Evolutionary conservation across 2,888 invertebrate species (phyloP).

Genomic region (Hypolimnas misippus): DNA sequence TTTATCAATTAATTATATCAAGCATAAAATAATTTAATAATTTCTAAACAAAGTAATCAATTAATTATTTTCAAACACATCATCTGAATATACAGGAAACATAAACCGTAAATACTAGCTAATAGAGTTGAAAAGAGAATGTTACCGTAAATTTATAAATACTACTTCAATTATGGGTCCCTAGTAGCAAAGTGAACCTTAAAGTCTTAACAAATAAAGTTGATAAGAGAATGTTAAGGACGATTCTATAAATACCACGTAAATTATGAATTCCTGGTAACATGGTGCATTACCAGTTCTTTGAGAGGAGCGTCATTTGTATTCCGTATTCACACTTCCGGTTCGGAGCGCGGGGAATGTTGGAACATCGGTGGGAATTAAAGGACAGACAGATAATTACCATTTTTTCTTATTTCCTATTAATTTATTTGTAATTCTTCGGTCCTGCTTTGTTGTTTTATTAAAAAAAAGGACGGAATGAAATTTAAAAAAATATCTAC

Average conservation of each 20-base stretch:
- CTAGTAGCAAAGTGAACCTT: not conserved
- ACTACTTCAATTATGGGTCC: not conserved
- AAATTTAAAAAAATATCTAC: too few relatives aligned
- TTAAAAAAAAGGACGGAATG: too few relatives aligned
- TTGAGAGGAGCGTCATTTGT: slow-evolving; percentile 43
- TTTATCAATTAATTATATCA: too few relatives aligned
- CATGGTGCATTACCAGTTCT: slow-evolving; percentile 42
- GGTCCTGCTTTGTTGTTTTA: not conserved
- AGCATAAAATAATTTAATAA: too few relatives aligned
- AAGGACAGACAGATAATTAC: slow-evolving; percentile 11
- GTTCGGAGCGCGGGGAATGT: slow-evolving; percentile 52
- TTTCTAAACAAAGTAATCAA: too few relatives aligned
- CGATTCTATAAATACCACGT: slow-evolving; percentile 23
- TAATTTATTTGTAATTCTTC: not conserved
- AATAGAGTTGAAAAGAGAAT: too few relatives aligned
- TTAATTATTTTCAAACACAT: too few relatives aligned
- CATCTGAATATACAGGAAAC: too few relatives aligned
- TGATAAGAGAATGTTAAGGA: slow-evolving; percentile 5
- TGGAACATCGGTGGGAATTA: slow-evolving; percentile 56
- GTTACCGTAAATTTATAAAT: too few relatives aligned
- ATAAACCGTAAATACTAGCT: too few relatives aligned
- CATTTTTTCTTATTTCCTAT: slow-evolving; percentile 20
- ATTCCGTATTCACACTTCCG: slow-evolving; percentile 62
- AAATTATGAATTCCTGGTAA: slow-evolving; percentile 41
- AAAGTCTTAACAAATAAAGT: not conserved